Base-by-base conservation (phyloP, 2,797 vertebrate species). In the Sebastes itinus region DNA sequence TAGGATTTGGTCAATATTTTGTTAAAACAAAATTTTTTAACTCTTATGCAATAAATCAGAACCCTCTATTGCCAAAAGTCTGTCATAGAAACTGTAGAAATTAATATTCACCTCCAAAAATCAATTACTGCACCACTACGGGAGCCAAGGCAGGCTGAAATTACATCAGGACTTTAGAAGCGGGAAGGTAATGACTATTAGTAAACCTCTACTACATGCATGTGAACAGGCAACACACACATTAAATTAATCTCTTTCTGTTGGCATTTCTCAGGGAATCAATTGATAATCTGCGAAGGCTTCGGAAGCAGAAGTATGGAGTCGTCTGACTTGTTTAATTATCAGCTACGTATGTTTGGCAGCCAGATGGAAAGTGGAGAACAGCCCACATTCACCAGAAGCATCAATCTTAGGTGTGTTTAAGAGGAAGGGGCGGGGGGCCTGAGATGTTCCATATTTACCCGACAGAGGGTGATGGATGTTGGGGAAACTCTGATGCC, bases 401-500 rank as follows among this genome's bases (percentile, higher is more conserved):
- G 38, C 82, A 90, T 88, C 87, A 85, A 70, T 82, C 83, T 61
- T 49, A 35, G 32, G 52, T 66, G 55, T 71, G 67, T 55, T 49
- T 49, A 71, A 63, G 56, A 38, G 42, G 16, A 68, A 28, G 27
- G 14, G 16, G 67, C 12, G 42, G 9, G 5, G 67, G 2, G 5
- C 10, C 25, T 12, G 77, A 87, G 58, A 69, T 23, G 30, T 69
- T 86, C 69, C 70, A 63, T 68, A 20, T 82, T 78, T 20, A 69
- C 64, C 63, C 61, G 63, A 46, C 68, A 56, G 33, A 72, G 32
- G 63, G 8, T 88, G 84, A 79, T 87, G 83, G 83, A 89, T 88
- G 72, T 61, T 27, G 6, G 72, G 85, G 84, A 91, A 88, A 90
- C 14, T 82, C 62, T 89, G 81, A 90, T 73, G 80, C 82, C 72